These are phyloP conservation scores for Drosophila bunnanda DNA, from an alignment of 2,888 invertebrate genomes.

Conservation along the genomic window DNA sequence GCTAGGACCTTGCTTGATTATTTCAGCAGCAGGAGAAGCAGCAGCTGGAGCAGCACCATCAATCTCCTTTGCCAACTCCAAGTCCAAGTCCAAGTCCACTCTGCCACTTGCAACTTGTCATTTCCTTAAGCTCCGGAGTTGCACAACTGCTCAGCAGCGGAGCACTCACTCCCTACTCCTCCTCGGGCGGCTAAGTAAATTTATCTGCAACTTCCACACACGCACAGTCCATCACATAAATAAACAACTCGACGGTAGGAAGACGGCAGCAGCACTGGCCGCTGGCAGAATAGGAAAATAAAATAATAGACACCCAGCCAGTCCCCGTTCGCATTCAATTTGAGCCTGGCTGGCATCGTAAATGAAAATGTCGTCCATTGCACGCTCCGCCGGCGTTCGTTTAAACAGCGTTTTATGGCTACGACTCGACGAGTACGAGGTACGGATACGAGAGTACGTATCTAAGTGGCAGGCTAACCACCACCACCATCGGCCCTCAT, in stretches of 20 bases:
- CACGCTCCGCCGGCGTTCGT: slow-evolving; percentile 49
- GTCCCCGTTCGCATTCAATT: slow-evolving; percentile 29
- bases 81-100: slow-evolving; percentile 31
- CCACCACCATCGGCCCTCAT: slow-evolving; percentile 25
- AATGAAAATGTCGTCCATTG: slow-evolving; percentile 79
- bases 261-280: slow-evolving; percentile 12
- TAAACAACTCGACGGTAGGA: slow-evolving; percentile 60
- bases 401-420: slow-evolving; percentile 65
- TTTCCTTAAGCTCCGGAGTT: slow-evolving; percentile 56
- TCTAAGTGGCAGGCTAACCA: slow-evolving; percentile 19
- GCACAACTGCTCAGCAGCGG: slow-evolving; percentile 46
- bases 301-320: slow-evolving; percentile 66
- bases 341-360: slow-evolving; percentile 48
- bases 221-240: slow-evolving; percentile 69
- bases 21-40: slow-evolving; percentile 3
- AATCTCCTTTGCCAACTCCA: slow-evolving; percentile 26
- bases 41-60: slow-evolving; percentile 15
- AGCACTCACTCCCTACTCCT: slow-evolving; percentile 10
- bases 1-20: slow-evolving; percentile 8
- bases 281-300: slow-evolving; percentile 57
- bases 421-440: slow-evolving; percentile 24
- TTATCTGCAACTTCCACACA: slow-evolving; percentile 63
- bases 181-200: slow-evolving; percentile 64
- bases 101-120: slow-evolving; percentile 40
- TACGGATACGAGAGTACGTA: slow-evolving; percentile 4